A percentile compares a stretch with the other conserved stretches of the same genome.
Conservation (phyloP, 2,888 invertebrate genomes). For the Melinaea marsaeus region DNA sequence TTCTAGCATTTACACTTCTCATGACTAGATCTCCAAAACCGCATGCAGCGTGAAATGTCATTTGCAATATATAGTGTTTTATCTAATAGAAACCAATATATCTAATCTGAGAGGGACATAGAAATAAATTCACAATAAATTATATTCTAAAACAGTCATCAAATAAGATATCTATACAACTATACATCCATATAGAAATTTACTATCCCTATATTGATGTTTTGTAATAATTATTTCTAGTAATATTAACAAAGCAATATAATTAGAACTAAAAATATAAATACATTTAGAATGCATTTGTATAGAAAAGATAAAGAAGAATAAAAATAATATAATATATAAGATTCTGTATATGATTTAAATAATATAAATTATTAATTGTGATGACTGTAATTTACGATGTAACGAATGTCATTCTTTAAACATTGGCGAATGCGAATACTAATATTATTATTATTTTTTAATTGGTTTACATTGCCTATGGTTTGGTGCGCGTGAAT, state of each 20-base stretch:
- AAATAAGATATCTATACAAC: conserved; percentile 10
- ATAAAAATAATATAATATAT: background rate
- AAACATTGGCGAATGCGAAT: too few relatives aligned
- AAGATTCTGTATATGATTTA: conserved; percentile 12
- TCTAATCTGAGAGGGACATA: conserved; percentile 54
- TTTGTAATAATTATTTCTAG: background rate
- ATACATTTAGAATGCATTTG: background rate
- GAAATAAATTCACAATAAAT: conserved; percentile 25
- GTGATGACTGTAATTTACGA: conserved; percentile 1
- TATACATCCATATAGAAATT: too few relatives aligned
- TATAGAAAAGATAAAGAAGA: conserved; percentile 13
- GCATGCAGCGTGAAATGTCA: conserved; percentile 59
- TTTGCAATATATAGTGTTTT: conserved; percentile 30
- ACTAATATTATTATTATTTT: too few relatives aligned
- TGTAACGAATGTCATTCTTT: too few relatives aligned
- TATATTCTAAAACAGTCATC: conserved; percentile 1
- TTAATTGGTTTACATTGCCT: too few relatives aligned
- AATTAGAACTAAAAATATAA: background rate
- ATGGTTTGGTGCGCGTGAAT: too few relatives aligned
- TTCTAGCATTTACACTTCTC: conserved; percentile 70
- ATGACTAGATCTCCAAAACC: conserved; percentile 41
- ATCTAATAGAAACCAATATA: conserved; percentile 22
- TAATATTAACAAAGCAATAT: background rate
- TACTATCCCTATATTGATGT: too few relatives aligned
- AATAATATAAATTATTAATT: conserved; percentile 10